Percentiles rank a stretch among this genome's conserved stretches.
phyloP scores from a whole-genome alignment of 1,140 invertebrate genomes.

The Sipha flava region DNA sequence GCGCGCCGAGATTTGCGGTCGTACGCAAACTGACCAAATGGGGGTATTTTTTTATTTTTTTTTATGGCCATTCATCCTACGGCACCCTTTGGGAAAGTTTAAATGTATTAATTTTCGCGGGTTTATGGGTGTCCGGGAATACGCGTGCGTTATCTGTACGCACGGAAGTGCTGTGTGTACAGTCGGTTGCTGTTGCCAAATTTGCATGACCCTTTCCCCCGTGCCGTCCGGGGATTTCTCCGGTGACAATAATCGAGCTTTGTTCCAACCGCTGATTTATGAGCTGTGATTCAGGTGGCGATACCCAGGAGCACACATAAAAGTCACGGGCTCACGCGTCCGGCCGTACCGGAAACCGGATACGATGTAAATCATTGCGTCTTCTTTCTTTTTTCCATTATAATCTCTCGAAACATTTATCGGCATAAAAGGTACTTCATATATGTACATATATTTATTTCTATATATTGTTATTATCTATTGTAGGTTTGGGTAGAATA shows the following conservation, averaged over 20 bases:
- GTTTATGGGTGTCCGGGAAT: not conserved
- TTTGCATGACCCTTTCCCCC: constrained; percentile 6
- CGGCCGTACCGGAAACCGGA: constrained; percentile 21
- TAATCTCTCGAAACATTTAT: not conserved
- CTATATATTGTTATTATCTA: too few relatives aligned
- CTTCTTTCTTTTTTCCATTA: not conserved
- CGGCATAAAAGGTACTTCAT: too few relatives aligned
- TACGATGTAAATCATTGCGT: not conserved
- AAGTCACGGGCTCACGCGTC: not conserved
- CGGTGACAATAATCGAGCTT: constrained; percentile 15
- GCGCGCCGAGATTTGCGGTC: not conserved
- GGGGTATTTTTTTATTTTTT: constrained; percentile 3
- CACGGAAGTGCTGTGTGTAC: not conserved
- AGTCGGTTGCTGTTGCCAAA: constrained; percentile 6
- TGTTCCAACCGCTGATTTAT: not conserved
- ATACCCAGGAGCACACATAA: not conserved
- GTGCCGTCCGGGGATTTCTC: not conserved
- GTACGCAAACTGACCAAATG: not conserved
- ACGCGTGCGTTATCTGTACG: not conserved
- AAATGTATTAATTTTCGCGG: constrained; percentile 26
- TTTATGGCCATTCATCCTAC: not conserved
- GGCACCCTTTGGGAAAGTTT: not conserved
- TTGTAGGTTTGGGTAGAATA: too few relatives aligned
- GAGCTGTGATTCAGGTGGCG: not conserved
- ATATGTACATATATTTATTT: too few relatives aligned